Base-by-base conservation (phyloP, 2,797 vertebrate species). In the Pitangus sulphuratus region DNA sequence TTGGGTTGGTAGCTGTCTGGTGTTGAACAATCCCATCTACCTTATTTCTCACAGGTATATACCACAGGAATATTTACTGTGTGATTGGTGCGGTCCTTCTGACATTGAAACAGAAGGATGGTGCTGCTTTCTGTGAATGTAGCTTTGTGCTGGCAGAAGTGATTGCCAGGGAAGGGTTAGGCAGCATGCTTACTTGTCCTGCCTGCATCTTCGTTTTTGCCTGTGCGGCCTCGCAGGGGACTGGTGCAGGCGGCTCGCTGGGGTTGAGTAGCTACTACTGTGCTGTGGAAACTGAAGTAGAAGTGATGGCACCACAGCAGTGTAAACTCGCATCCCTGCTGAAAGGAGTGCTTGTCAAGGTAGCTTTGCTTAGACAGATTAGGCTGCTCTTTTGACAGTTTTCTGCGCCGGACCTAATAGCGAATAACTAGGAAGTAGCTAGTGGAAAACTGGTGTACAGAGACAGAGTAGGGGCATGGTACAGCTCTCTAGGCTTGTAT, bases 171-270 rank as follows among this genome's bases (percentile, higher is more conserved):
- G 20, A 24, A 24, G 17, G 35, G 30, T 48, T 45, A 11, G 62
- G 37, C 77, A 61, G 26, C 20, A 1, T 15, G 24, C 28, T 45
- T 42, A 2, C 15, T 25, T 24, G 11, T 31, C 26, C 30, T 56
- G 10, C 47, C 42, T 42, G 24, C 26, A 6, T 60, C 25, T 30
- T 70, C 7, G 1, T 11, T 47, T 56, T 9, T 11, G 14, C 30
- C 25, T 35, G 15, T 31, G n/a, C 5, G 5, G 8, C 22, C 47
- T 62, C 2, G 0, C 3, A 1, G 31, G 9, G 40, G 31, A 3
- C 9, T 19, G 33, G 18, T 11, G 5, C 7, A 12, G 39, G 31
- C 26, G 28, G 9, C 31, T 51, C 1, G 1, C 14, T 85, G 18
- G 4, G 13, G 15, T 24, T 30, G 5, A 56, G 58, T 31, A 8